phyloP scores from a whole-genome alignment of 1,140 invertebrate species.

The Leguminivora glycinivorella region DNA sequence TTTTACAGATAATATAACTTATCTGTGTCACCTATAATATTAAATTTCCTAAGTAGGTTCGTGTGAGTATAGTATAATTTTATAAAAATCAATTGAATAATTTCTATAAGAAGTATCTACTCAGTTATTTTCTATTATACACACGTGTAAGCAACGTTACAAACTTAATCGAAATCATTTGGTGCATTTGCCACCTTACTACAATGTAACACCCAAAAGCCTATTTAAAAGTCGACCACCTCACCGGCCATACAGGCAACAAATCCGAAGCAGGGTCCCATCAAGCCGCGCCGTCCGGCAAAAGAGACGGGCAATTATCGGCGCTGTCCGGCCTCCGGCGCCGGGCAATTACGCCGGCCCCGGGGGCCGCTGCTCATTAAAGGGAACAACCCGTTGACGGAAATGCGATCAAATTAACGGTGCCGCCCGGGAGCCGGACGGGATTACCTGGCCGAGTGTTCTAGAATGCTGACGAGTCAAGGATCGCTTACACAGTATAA shows the following conservation, averaged over 20 bases:
- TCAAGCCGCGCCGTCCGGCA: slow-evolving; percentile 11
- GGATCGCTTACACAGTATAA: too few species aligned
- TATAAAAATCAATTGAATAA: too few species aligned
- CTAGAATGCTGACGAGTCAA: not conserved
- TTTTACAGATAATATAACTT: too few species aligned
- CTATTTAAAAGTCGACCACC: not conserved
- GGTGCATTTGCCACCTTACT: too few species aligned
- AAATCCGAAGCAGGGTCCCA: not conserved
- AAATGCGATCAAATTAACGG: slow-evolving; percentile 21
- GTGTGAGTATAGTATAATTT: too few species aligned
- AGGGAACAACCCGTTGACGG: slow-evolving; percentile 25
- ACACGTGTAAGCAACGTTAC: too few species aligned
- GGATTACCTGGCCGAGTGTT: not conserved
- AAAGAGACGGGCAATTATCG: slow-evolving; percentile 25
- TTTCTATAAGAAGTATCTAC: too few species aligned
- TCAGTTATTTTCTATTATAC: too few species aligned
- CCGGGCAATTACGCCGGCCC: slow-evolving; percentile 13
- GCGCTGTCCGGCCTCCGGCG: slow-evolving; percentile 14
- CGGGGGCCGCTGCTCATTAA: slow-evolving; percentile 19
- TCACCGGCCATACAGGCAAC: not conserved
- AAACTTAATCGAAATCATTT: too few species aligned
- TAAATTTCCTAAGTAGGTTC: too few species aligned
- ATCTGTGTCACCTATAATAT: too few species aligned
- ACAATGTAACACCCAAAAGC: not conserved
- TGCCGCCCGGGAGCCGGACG: slow-evolving; percentile 10